phyloP scores from a whole-genome alignment of 2,113 vertebrate species.

The Phaethornis superciliosus region DNA sequence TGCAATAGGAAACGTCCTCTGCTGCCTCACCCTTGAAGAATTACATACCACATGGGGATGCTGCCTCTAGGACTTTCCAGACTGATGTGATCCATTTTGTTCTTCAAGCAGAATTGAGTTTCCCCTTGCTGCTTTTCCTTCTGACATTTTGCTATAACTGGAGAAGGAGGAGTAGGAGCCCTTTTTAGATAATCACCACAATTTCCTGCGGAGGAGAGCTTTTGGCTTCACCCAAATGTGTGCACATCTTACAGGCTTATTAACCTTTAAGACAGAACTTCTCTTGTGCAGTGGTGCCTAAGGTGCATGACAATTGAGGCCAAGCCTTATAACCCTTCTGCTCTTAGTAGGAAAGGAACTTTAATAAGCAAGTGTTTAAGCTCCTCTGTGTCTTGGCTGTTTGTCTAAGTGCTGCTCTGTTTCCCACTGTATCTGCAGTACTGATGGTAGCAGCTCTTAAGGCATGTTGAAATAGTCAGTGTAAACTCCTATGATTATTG shows the following conservation, averaged over 20 bases:
- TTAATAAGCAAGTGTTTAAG: neutral
- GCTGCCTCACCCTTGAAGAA: neutral
- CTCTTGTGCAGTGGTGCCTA: neutral
- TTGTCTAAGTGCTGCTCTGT: neutral
- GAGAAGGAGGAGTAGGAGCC: neutral
- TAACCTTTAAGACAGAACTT: neutral
- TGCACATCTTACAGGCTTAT: neutral
- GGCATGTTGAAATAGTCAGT: neutral
- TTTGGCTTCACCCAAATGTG: neutral
- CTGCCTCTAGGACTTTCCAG: neutral
- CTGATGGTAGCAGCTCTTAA: fast-evolving
- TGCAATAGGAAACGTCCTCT: neutral
- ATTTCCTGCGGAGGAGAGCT: neutral
- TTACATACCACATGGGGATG: fast-evolving
- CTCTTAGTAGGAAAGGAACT: neutral
- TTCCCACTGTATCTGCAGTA: neutral
- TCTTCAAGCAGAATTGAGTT: neutral
- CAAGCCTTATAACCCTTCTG: neutral
- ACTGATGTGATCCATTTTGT: neutral
- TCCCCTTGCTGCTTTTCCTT: neutral
- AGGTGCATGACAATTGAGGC: fast-evolving
- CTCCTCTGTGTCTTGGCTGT: neutral
- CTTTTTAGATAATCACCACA: neutral
- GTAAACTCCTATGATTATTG: neutral
- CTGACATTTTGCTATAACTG: neutral